phyloP scores from a whole-genome alignment of 2,797 vertebrate genomes.

The Tauraco hartlaubi region DNA sequence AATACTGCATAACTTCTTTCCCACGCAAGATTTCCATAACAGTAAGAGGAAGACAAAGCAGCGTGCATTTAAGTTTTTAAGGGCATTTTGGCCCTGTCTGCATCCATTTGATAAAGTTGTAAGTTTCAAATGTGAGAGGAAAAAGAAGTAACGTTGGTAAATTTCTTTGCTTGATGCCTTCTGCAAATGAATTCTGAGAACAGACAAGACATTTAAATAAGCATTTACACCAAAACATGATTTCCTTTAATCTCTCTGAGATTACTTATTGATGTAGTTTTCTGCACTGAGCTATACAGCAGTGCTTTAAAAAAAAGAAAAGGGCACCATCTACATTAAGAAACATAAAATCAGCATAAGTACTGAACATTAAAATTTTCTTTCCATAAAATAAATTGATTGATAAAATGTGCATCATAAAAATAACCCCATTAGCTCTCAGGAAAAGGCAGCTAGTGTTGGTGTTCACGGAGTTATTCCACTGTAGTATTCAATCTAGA shows the following conservation, averaged over 20 bases:
- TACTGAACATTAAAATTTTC: conserved; percentile 11
- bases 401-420: conserved; percentile 34
- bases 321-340: neutral
- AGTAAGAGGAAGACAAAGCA: neutral
- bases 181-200: conserved; percentile 10
- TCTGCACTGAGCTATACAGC: neutral
- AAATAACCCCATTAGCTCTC: conserved; percentile 1
- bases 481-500: neutral
- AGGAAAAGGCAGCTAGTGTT: neutral
- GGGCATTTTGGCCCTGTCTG: neutral
- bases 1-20: neutral
- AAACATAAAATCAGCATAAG: conserved; percentile 34
- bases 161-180: neutral
- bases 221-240: conserved; percentile 18
- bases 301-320: neutral
- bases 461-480: neutral
- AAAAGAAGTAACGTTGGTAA: neutral
- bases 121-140: neutral
- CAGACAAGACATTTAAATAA: conserved; percentile 25
- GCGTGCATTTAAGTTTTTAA: neutral
- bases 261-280: conserved; percentile 31
- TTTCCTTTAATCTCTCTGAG: conserved; percentile 38
- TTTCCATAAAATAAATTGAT: conserved; percentile 47
- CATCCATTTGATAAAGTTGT: neutral
- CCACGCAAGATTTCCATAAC: neutral